phyloP scores from a whole-genome alignment of 2,888 invertebrate species.

The Protonemura montana region DNA sequence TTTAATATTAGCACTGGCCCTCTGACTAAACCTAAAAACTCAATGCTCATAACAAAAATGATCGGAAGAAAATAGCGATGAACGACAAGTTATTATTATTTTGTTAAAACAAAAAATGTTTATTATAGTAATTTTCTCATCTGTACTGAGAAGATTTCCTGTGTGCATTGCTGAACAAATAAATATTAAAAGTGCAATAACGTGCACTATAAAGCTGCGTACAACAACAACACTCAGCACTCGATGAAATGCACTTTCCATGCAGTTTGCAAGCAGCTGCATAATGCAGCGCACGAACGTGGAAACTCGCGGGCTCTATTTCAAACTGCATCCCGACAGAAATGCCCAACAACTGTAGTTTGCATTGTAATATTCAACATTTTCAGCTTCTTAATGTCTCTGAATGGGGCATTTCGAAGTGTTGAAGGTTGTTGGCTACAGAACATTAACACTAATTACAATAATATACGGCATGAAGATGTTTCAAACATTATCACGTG shows the following conservation, averaged over 20 bases:
- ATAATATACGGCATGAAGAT: neutral
- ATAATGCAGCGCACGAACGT: neutral
- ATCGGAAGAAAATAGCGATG: too few species aligned
- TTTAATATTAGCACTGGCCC: too few species aligned
- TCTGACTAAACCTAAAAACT: too few species aligned
- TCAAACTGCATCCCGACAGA: neutral
- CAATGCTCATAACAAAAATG: too few species aligned
- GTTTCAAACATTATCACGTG: neutral
- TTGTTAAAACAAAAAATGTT: too few species aligned
- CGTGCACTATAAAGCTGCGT: too few species aligned
- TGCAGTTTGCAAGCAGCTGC: neutral
- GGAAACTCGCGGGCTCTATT: neutral
- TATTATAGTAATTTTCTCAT: neutral
- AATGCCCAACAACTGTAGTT: neutral
- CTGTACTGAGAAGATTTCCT: neutral
- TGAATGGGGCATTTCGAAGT: neutral
- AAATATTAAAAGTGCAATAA: neutral
- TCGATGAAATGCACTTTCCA: neutral
- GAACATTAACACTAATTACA: constrained; percentile 5
- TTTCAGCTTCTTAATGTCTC: neutral
- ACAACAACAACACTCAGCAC: too few species aligned
- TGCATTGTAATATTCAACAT: neutral
- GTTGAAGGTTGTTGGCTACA: neutral
- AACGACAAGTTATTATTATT: too few species aligned
- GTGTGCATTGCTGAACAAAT: neutral